Percentiles rank a stretch among this genome's conserved stretches.
Conservation (phyloP, 2,113 vertebrate genomes). For the Salvator merianae region DNA sequence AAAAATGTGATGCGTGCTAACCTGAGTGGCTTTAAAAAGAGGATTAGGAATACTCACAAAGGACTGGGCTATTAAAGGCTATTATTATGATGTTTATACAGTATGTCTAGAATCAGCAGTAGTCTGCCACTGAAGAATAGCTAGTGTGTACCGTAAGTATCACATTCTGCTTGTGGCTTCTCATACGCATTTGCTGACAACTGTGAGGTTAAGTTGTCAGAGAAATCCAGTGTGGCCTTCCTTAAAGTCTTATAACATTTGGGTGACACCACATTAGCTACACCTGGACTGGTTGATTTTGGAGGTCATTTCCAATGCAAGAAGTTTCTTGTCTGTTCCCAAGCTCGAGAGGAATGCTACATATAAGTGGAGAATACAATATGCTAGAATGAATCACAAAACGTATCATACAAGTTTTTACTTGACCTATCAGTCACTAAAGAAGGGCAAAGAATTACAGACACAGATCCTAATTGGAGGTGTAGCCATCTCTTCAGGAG, state of each 20-base stretch:
- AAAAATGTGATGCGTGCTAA: too few relatives aligned
- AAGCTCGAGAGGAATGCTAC: background rate
- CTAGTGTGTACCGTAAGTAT: too few relatives aligned
- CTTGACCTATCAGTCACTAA: constrained; percentile 64
- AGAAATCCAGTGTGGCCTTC: too few relatives aligned
- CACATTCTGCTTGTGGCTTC: too few relatives aligned
- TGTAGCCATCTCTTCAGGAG: constrained; percentile 65
- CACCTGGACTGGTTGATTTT: background rate
- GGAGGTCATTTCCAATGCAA: background rate
- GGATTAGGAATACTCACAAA: too few relatives aligned
- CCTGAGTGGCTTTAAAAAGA: too few relatives aligned
- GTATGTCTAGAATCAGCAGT: too few relatives aligned
- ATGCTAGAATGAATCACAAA: constrained; percentile 61
- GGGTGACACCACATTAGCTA: background rate
- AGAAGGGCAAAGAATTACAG: constrained; percentile 31
- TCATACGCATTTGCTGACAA: too few relatives aligned
- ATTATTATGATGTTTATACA: too few relatives aligned
- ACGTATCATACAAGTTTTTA: constrained; percentile 59
- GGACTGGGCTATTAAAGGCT: too few relatives aligned
- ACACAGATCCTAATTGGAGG: constrained; percentile 67
- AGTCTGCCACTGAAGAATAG: too few relatives aligned
- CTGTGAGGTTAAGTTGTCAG: too few relatives aligned
- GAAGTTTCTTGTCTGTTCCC: background rate
- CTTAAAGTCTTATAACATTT: background rate
- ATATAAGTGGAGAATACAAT: constrained; percentile 31